Conservation (phyloP, 2,113 vertebrate genomes). For the Onychostoma macrolepis region DNA sequence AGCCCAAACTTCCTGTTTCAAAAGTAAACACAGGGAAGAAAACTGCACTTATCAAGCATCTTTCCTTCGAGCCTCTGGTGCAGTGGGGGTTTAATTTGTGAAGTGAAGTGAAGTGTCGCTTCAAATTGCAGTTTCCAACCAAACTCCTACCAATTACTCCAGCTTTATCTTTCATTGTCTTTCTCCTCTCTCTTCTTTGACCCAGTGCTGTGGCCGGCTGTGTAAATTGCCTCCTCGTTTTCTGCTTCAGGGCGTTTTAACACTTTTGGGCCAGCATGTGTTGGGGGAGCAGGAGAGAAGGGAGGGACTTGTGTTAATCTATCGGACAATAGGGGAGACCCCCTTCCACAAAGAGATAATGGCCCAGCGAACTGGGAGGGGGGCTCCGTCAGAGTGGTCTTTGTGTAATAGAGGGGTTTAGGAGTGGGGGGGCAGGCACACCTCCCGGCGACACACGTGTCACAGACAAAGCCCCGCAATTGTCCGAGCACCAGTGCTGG, state of each 20-base stretch:
- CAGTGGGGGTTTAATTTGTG: background rate
- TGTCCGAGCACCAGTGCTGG: constrained; percentile 60
- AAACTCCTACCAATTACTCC: background rate
- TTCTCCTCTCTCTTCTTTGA: constrained; percentile 56
- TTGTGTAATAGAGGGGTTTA: constrained; percentile 51
- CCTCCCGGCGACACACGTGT: constrained; percentile 67
- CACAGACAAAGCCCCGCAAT: constrained; percentile 72
- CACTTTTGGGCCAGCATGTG: constrained; percentile 74
- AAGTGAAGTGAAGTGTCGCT: background rate
- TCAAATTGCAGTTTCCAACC: background rate
- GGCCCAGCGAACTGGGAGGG: constrained; percentile 43
- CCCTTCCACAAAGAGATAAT: constrained; percentile 46
- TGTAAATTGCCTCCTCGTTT: constrained; percentile 75
- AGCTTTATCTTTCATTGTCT: background rate
- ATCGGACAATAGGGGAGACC: constrained; percentile 67
- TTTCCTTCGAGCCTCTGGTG: background rate
- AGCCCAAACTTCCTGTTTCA: background rate
- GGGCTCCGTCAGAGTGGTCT: constrained; percentile 25
- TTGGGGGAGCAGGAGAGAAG: constrained; percentile 37
- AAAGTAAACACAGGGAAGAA: background rate
- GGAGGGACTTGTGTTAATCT: constrained; percentile 67
- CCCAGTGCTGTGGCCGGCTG: constrained; percentile 30
- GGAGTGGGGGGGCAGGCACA: constrained; percentile 55
- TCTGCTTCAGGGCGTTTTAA: constrained; percentile 75
- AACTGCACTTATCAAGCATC: background rate